Base-by-base conservation (phyloP, 2,113 vertebrate genomes). In the Anarrhichthys ocellatus region DNA sequence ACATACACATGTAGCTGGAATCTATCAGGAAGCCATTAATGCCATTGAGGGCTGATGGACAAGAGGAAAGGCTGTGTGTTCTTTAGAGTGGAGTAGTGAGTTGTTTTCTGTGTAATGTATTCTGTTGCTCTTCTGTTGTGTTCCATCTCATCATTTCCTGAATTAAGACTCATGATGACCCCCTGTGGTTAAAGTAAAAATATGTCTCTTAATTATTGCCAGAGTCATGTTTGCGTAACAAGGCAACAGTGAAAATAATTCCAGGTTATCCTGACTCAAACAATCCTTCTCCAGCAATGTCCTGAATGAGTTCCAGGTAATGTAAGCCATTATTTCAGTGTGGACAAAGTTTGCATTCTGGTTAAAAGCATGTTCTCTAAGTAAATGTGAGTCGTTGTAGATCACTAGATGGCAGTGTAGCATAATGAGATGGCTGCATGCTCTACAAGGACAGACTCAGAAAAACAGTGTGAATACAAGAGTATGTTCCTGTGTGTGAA, bases 401-500 rank as follows among this genome's bases (percentile, higher is more conserved):
- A 24, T 82, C 90, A 88, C 88, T 91, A 93, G 90, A 84, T 84
- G 92, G 90, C 92, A 90, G 79, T 89, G 78, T 84, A 80, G 72
- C 85, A 88, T 65, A 83, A 74, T 61, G 40, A 81, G 44, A 62
- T 61, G 46, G 52, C 32, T 9, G 11, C 7, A 62, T n/a, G 1
- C 2, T 24, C 1, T 7, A 18, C 24, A 62, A 59, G 29, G 38
- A n/a, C 11, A 27, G 17, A 56, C 20, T 27, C 50, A 58, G 64
- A 20, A 1, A 56, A 9, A 58, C 13, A 9, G 17, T 29, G 15
- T 17, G 29, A 58, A 22, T 42, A 5, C 6, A 17, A 24, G 27
- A 46, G 2, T 0, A 9, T 65, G 14, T 64, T 11, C 34, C 27
- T 29, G 38, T 59, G 34, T 54, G 59, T 34, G 68, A 20, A 48